phyloP scores from a whole-genome alignment of 2,888 invertebrate species.

The Xanthia icteritia region DNA sequence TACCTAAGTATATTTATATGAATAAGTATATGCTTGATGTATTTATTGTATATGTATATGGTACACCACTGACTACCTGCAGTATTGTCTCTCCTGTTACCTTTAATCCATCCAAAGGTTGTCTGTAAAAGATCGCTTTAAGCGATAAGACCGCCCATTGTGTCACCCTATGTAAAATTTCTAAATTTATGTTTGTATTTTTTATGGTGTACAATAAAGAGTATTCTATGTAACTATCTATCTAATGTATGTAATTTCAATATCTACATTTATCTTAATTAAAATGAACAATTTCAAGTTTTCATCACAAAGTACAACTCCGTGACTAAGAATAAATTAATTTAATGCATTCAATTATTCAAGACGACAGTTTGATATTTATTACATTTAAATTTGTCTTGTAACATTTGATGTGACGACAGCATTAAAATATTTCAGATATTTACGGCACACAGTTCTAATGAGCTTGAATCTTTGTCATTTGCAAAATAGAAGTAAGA shows the following conservation, averaged over 20 bases:
- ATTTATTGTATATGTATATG: too few relatives aligned
- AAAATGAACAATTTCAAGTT: constrained; percentile 20
- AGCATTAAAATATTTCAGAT: constrained; percentile 57
- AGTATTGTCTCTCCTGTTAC: too few relatives aligned
- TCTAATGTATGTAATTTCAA: background rate
- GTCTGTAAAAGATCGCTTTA: too few relatives aligned
- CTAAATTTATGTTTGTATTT: too few relatives aligned
- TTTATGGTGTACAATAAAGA: too few relatives aligned
- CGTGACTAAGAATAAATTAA: constrained; percentile 57
- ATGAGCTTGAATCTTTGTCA: constrained; percentile 54
- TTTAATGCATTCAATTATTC: constrained; percentile 55
- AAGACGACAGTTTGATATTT: constrained; percentile 60
- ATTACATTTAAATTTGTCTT: constrained; percentile 46
- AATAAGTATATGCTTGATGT: too few relatives aligned
- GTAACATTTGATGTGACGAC: constrained; percentile 56
- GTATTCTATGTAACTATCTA: too few relatives aligned
- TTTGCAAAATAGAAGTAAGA: constrained; percentile 47
- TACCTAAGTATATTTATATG: too few relatives aligned
- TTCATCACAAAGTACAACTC: constrained; percentile 9
- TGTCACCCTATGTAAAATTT: too few relatives aligned
- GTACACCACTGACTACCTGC: too few relatives aligned
- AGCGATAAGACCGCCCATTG: too few relatives aligned
- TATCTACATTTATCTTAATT: background rate
- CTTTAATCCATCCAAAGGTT: too few relatives aligned
- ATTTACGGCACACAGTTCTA: constrained; percentile 57